Base-by-base conservation (phyloP, 2,888 invertebrate genomes). In the Aromia moschata region DNA sequence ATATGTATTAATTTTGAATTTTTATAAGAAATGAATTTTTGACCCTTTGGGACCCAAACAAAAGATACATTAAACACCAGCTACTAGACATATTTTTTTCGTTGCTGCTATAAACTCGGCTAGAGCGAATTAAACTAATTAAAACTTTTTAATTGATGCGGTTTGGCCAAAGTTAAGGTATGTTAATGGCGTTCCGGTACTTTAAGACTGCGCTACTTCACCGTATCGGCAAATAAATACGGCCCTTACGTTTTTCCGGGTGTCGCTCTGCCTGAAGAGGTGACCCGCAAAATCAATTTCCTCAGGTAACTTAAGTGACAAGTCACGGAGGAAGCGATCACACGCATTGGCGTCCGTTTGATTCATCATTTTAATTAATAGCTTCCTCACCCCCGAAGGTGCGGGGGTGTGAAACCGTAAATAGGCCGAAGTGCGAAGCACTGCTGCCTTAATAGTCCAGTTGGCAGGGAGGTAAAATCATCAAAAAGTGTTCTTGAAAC, bases 71-170 rank as follows among this genome's bases (percentile, higher is more conserved):
- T n/a, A n/a, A n/a, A n/a, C n/a, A n/a, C n/a, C n/a, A n/a, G n/a
- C n/a, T n/a, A n/a, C n/a, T n/a, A n/a, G n/a, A n/a, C n/a, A n/a
- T n/a, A n/a, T n/a, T n/a, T n/a, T n/a, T n/a, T n/a, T n/a, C n/a
- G n/a, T n/a, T n/a, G n/a, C n/a, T n/a, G n/a, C n/a, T n/a, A n/a
- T n/a, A n/a, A n/a, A n/a, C n/a, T n/a, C n/a, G n/a, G n/a, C n/a
- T n/a, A n/a, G n/a, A n/a, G n/a, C n/a, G n/a, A n/a, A n/a, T 44
- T 44, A 12, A 30, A 25, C 14, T 7, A 25, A 44, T 44, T 30
- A 25, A 44, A 44, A 44, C 25, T 44, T 44, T 15, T 7, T 12
- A 44, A 44, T 44, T 44, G 30, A 20, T 20, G 43, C 15, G 18
- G 44, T 30, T 44, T 5, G 18, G 30, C 9, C 12, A 30, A 25